Percentiles rank a stretch among this genome's conserved stretches.
phyloP scores from a whole-genome alignment of 2,113 vertebrate species.

The Petrocephalus microphthalmus region DNA sequence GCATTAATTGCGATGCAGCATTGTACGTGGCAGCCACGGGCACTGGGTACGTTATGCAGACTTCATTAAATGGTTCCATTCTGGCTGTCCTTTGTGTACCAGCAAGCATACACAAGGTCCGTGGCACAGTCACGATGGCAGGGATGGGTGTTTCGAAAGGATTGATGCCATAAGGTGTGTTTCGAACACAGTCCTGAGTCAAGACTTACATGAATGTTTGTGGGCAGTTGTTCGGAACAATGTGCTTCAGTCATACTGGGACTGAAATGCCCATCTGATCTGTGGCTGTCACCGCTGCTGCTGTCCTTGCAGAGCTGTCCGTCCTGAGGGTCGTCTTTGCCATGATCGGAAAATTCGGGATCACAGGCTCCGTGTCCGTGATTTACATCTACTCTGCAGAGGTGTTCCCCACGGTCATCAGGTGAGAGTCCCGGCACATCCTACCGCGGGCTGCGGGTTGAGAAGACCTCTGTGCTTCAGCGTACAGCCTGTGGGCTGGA shows the following conservation, averaged over 20 bases:
- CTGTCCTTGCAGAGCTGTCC: slow-evolving; percentile 34
- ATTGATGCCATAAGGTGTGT: background rate
- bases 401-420: slow-evolving; percentile 58
- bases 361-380: slow-evolving; percentile 56
- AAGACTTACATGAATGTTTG: background rate
- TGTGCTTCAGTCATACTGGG: background rate
- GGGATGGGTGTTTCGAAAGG: background rate
- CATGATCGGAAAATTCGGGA: slow-evolving; percentile 59
- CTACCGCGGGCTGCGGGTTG: background rate
- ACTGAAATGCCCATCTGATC: background rate
- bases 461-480: background rate
- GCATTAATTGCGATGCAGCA: background rate
- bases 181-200: background rate
- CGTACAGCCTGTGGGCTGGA: background rate
- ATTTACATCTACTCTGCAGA: slow-evolving; percentile 61
- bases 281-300: background rate
- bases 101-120: background rate
- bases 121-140: background rate
- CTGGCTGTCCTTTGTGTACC: background rate
- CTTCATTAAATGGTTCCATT: background rate
- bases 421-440: slow-evolving; percentile 33
- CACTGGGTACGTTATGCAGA: background rate
- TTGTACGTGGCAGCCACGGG: background rate
- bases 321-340: slow-evolving; percentile 48
- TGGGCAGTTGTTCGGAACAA: background rate